Base-by-base conservation (phyloP, 2,888 invertebrate species). In the Choreutis nemorana region DNA sequence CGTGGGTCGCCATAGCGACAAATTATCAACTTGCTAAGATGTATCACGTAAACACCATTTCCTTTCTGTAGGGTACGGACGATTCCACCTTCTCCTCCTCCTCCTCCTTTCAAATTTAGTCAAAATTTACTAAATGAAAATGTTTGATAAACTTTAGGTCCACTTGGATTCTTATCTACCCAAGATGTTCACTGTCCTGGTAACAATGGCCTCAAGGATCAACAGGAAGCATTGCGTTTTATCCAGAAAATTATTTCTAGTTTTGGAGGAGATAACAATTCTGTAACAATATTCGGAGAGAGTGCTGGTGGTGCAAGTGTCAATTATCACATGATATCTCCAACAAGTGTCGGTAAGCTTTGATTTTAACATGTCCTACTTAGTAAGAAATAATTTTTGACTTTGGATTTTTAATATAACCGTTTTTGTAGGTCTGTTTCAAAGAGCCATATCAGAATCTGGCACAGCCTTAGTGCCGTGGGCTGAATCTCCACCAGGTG, bases 361-460 rank as follows among this genome's bases (percentile, higher is more conserved):
- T 14, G 3, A 13, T 20, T 14, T 15, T 14, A 34, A 32, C 35
- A 29, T 32, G 28, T 22, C 4, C 12, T 12, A 20, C 23, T 34
- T 16, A 20, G 29, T 33, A 33, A 28, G 25, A 31, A 31, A 22
- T 12, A 20, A n/a, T 20, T n/a, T 20, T n/a, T n/a, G n/a, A 20
- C 3, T n/a, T 7, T 3, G 7, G 8, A 6, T 26, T 31, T 14
- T 20, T 28, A 28, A 31, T 31, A 13, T 13, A 11, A 29, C 18
- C 18, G 9, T 35, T 1, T 14, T 59, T 63, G 29, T 48, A 88
- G 89, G 86, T 33, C 51, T 89, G 7, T 87, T 90, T 40, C 86
- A 87, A 40, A 83, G 84, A 33, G 89, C 81, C 2, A 90, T 91
- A 34, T 85, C 89, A 0, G 86, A 90, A 50, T 90, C 90, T 28